Evolutionary conservation across 2,797 vertebrate genomes (phyloP).

Genomic region (Galago senegalensis): DNA sequence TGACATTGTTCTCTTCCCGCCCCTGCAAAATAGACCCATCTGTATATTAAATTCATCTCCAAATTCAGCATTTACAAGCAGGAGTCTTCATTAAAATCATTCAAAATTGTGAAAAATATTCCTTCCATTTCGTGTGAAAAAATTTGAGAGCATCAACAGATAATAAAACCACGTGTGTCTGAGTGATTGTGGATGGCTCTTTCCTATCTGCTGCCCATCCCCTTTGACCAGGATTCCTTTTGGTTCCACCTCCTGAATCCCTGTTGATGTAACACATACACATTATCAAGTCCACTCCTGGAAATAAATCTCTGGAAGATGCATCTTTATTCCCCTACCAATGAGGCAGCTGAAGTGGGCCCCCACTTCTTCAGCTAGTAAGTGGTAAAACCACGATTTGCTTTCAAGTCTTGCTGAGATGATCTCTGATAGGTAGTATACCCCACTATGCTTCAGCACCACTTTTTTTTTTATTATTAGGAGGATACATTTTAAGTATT

Average conservation of each 20-base stretch:
- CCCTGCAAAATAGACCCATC: background rate
- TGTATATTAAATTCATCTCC: background rate
- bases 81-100: background rate
- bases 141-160: background rate
- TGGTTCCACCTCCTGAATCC: background rate
- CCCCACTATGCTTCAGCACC: background rate
- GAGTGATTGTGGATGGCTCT: background rate
- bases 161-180: background rate
- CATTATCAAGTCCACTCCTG: background rate
- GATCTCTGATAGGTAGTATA: background rate
- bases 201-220: background rate
- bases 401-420: background rate
- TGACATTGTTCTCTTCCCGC: background rate
- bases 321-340: background rate
- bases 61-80: conserved; percentile 10
- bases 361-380: background rate
- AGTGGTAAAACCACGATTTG: background rate
- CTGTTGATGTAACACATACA: background rate
- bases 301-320: background rate
- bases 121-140: background rate
- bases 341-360: background rate
- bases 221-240: background rate
- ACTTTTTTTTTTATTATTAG: background rate
- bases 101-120: background rate
- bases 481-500: background rate